A percentile compares a stretch with the other conserved stretches of the same genome.
Evolutionary conservation across 2,888 invertebrate species (phyloP).

Genomic region (Pheosia gnoma): DNA sequence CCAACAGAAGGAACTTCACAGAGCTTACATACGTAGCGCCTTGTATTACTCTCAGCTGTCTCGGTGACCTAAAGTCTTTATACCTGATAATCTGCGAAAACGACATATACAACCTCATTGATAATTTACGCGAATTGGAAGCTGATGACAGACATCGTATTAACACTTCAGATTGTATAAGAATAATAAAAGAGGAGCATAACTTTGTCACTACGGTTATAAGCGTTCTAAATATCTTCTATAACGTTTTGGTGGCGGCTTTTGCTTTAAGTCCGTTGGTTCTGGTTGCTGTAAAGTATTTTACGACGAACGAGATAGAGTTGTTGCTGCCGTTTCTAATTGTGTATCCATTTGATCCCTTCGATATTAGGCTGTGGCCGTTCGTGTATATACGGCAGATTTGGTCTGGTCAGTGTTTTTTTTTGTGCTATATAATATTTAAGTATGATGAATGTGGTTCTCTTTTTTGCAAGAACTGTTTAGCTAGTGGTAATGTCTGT

Average conservation of each 20-base stretch:
- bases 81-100: constrained; percentile 40
- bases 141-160: constrained; percentile 18
- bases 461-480: too few relatives aligned
- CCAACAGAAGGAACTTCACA: constrained; percentile 40
- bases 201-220: constrained; percentile 49
- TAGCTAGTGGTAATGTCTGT: too few relatives aligned
- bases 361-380: constrained; percentile 55
- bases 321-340: constrained; percentile 55
- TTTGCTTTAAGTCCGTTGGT: constrained; percentile 52
- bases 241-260: constrained; percentile 35
- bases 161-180: constrained; percentile 27
- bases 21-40: constrained; percentile 53
- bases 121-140: constrained; percentile 45
- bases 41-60: constrained; percentile 43
- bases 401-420: constrained; percentile 56
- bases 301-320: constrained; percentile 44
- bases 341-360: constrained; percentile 63
- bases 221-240: constrained; percentile 46
- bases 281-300: constrained; percentile 50
- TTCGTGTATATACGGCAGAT: constrained; percentile 59
- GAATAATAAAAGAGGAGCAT: constrained; percentile 43
- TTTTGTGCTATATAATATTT: too few relatives aligned
- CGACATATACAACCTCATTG: constrained; percentile 37
- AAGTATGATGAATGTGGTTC: too few relatives aligned
- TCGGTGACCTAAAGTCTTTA: constrained; percentile 42